Percentiles rank a stretch among this genome's conserved stretches.
Conservation (phyloP, 1,140 invertebrate species). For the Ostrea denselamellosa region DNA sequence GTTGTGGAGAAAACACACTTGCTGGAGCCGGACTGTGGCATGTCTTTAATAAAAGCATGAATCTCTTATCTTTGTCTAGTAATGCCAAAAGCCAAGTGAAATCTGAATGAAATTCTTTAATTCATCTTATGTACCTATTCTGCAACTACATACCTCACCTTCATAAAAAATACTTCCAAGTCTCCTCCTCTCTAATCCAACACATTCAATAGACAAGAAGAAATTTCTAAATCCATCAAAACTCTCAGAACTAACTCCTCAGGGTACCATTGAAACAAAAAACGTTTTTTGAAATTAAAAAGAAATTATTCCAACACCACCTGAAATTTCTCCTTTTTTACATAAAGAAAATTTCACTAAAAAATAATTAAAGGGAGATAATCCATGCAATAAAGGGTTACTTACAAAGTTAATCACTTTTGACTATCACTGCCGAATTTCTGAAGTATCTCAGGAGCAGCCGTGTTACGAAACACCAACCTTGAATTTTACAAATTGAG, state of each 20-base stretch:
- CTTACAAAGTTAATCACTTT: not conserved
- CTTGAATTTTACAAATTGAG: conserved; percentile 40
- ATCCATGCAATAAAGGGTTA: not conserved
- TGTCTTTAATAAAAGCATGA: not conserved
- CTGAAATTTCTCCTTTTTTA: not conserved
- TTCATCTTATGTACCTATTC: not conserved
- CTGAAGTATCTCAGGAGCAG: not conserved
- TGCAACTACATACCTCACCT: not conserved
- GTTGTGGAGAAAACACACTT: not conserved
- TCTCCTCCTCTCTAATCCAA: not conserved
- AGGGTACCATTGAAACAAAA: not conserved
- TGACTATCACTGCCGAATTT: not conserved
- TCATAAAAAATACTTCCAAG: not conserved
- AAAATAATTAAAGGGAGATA: not conserved
- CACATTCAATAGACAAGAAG: not conserved
- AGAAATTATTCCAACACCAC: not conserved
- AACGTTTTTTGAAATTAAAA: not conserved
- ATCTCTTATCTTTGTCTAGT: not conserved
- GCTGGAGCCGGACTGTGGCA: not conserved
- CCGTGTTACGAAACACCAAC: not conserved
- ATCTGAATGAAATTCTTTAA: not conserved
- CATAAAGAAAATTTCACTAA: not conserved
- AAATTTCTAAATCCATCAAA: not conserved
- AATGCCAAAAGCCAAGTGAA: not conserved
- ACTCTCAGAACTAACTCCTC: not conserved